These are phyloP conservation scores for Acanthosepion pharaonis DNA, from an alignment of 2,888 invertebrate species.

Conservation along the genomic window DNA sequence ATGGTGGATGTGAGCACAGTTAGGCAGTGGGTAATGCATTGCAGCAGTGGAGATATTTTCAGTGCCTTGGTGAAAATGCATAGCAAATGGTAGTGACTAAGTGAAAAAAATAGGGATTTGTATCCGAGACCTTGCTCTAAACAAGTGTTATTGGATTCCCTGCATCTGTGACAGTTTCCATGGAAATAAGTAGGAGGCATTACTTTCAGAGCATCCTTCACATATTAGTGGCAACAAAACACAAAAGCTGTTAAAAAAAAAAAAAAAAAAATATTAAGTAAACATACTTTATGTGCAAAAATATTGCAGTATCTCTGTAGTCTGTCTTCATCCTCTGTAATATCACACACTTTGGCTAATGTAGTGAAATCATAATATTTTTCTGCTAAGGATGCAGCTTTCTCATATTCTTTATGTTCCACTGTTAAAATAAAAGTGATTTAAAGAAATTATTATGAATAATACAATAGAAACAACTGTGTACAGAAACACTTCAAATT, in stretches of 20 bases:
- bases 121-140: neutral
- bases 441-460: neutral
- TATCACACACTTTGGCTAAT: slow-evolving; percentile 86
- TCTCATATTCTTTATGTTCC: slow-evolving; percentile 84
- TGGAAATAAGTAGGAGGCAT: too few species aligned
- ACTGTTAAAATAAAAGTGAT: slow-evolving; percentile 77
- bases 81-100: neutral
- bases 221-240: too few species aligned
- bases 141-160: too few species aligned
- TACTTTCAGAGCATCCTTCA: too few species aligned
- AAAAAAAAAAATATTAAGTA: neutral
- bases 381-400: slow-evolving; percentile 88
- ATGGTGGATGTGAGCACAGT: too few species aligned
- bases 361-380: slow-evolving; percentile 91
- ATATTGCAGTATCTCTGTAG: slow-evolving; percentile 83
- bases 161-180: too few species aligned
- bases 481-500: neutral
- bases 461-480: too few species aligned
- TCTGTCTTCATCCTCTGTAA: slow-evolving; percentile 82
- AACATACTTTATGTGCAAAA: slow-evolving; percentile 78
- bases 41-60: too few species aligned
- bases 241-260: slow-evolving; percentile 14
- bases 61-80: too few species aligned
- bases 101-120: neutral
- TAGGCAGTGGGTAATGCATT: too few species aligned